phyloP scores from a whole-genome alignment of 2,797 vertebrate species.

The Eulemur mongoz region DNA sequence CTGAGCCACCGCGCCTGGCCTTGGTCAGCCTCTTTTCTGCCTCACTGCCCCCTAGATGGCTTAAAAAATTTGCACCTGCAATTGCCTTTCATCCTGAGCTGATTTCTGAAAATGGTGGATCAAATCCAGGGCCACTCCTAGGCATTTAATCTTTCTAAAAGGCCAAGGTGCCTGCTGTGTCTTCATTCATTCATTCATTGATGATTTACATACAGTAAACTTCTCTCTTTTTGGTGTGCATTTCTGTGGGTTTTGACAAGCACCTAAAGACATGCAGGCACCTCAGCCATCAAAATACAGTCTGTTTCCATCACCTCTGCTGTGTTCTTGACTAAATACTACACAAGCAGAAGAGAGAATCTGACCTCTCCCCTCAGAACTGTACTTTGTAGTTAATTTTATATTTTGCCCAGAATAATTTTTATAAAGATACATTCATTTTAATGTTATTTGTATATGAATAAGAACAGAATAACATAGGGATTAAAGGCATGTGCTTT shows the following conservation, averaged over 20 bases:
- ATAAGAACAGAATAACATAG: background rate
- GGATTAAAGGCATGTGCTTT: background rate
- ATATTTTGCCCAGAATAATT: background rate
- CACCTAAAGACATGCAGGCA: background rate
- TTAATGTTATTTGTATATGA: background rate
- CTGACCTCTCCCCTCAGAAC: background rate
- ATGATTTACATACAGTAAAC: background rate
- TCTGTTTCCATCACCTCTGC: background rate
- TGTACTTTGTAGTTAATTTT: background rate
- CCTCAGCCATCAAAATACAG: background rate
- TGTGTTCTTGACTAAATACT: background rate
- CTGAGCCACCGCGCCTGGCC: no score
- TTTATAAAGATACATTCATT: background rate
- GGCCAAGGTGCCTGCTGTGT: background rate
- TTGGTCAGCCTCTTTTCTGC: background rate
- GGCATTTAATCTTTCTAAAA: background rate
- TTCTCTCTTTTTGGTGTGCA: no score
- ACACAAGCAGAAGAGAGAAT: no score
- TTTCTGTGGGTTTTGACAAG: background rate
- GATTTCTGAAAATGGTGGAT: background rate
- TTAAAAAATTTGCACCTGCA: background rate
- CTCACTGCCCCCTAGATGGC: background rate
- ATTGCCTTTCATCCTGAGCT: background rate
- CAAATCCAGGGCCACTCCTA: background rate
- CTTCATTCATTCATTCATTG: background rate